These are phyloP conservation scores for Poeciliopsis gracilis DNA, from an alignment of 2,797 vertebrate genomes.

Conservation along the genomic window DNA sequence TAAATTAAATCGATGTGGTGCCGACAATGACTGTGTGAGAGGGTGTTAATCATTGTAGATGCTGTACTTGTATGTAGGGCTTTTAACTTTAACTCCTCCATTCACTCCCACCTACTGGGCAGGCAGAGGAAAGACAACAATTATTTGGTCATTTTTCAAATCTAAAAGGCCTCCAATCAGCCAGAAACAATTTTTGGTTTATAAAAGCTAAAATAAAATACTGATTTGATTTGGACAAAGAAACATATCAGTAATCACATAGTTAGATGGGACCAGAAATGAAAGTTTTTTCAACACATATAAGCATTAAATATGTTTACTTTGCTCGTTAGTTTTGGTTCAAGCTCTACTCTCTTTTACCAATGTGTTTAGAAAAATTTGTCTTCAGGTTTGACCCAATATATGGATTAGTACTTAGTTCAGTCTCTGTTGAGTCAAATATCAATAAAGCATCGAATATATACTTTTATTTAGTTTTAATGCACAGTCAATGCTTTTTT, in stretches of 20 bases:
- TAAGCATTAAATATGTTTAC: neutral
- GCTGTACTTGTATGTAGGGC: neutral
- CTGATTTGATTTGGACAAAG: neutral
- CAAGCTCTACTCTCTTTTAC: neutral
- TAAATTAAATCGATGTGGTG: neutral
- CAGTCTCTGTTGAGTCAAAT: neutral
- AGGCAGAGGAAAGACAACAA: neutral
- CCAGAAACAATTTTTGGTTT: neutral
- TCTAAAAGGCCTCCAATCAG: neutral
- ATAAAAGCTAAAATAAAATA: neutral
- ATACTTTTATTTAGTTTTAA: neutral
- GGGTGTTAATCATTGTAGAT: neutral
- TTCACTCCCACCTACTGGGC: neutral
- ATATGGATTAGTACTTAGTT: neutral
- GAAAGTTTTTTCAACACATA: neutral
- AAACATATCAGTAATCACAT: neutral
- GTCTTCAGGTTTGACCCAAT: neutral
- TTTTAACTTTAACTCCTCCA: neutral
- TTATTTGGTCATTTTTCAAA: neutral
- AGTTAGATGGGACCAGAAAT: neutral
- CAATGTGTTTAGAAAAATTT: neutral
- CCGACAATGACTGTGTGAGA: neutral
- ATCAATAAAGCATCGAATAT: neutral
- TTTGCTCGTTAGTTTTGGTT: neutral
- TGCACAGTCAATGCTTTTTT: neutral